Evolutionary conservation across 2,888 invertebrate genomes (phyloP).

Genomic region (Cabera pusaria): DNA sequence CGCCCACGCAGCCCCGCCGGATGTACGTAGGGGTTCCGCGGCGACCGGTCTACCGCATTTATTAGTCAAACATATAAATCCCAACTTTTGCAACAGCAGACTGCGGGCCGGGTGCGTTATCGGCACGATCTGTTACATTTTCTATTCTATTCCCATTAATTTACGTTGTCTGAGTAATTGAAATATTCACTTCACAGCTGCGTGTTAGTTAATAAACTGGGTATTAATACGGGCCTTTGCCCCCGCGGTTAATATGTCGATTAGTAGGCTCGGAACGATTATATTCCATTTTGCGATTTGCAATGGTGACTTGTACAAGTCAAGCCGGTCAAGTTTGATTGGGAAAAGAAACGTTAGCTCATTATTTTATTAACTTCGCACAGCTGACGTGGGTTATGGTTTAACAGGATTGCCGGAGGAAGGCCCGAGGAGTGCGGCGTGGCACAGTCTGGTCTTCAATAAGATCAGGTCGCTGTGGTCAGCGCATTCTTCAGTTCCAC

Average conservation of each 20-base stretch:
- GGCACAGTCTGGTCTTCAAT: slow-evolving; percentile 92
- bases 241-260: slow-evolving; percentile 56
- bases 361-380: slow-evolving; percentile 5
- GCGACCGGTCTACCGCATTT: slow-evolving; percentile 65
- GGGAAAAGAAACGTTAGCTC: slow-evolving; percentile 13
- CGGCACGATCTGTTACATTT: slow-evolving; percentile 72
- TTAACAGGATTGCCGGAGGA: slow-evolving; percentile 74
- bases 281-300: slow-evolving; percentile 53
- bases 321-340: slow-evolving; percentile 21
- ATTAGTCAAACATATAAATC: slow-evolving; percentile 43
- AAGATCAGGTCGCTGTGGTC: slow-evolving; percentile 96
- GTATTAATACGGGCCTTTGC: slow-evolving; percentile 64
- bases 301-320: slow-evolving; percentile 33
- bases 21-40: slow-evolving; percentile 79
- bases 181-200: slow-evolving; percentile 71
- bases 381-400: slow-evolving; percentile 23
- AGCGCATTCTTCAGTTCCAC: slow-evolving; percentile 88
- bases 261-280: slow-evolving; percentile 47
- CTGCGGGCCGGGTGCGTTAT: slow-evolving; percentile 73
- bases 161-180: slow-evolving; percentile 65
- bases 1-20: slow-evolving; percentile 73
- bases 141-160: slow-evolving; percentile 77
- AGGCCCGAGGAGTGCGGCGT: slow-evolving; percentile 78
- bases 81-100: slow-evolving; percentile 75
- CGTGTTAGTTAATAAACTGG: slow-evolving; percentile 63